phyloP scores from a whole-genome alignment of 2,888 invertebrate genomes.

The Keiferia lycopersicella region DNA sequence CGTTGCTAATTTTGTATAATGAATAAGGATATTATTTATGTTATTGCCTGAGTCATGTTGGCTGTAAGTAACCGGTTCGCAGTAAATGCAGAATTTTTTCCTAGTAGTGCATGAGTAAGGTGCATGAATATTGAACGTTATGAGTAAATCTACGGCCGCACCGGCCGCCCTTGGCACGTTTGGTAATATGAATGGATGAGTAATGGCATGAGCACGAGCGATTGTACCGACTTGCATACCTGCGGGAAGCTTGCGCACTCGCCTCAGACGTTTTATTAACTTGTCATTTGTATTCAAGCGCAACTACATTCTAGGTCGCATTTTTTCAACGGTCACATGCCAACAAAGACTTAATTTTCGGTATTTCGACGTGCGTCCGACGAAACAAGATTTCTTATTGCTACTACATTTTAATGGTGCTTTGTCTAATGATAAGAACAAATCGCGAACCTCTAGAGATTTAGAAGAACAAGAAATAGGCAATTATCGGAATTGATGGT shows the following conservation, averaged over 20 bases:
- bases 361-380: neutral
- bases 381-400: constrained; percentile 7
- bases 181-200: constrained; percentile 55
- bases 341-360: neutral
- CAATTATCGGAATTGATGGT: constrained; percentile 26
- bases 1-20: constrained; percentile 40
- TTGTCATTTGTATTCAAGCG: constrained; percentile 23
- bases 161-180: constrained; percentile 50
- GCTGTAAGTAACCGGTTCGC: constrained; percentile 58
- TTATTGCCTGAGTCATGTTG: constrained; percentile 50
- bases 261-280: constrained; percentile 18
- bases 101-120: constrained; percentile 61
- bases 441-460: constrained; percentile 1
- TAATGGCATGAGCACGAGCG: constrained; percentile 36
- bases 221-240: constrained; percentile 21
- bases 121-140: constrained; percentile 48
- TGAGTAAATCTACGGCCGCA: constrained; percentile 46
- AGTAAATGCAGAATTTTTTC: constrained; percentile 61
- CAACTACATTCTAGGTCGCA: constrained; percentile 16
- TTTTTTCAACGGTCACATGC: constrained; percentile 8
- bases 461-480: constrained; percentile 23
- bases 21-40: constrained; percentile 8
- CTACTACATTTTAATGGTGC: neutral
- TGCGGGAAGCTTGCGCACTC: constrained; percentile 21
- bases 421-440: constrained; percentile 16